Evolutionary conservation across 2,113 vertebrate species (phyloP).

Genomic region (Thomomys bottae): DNA sequence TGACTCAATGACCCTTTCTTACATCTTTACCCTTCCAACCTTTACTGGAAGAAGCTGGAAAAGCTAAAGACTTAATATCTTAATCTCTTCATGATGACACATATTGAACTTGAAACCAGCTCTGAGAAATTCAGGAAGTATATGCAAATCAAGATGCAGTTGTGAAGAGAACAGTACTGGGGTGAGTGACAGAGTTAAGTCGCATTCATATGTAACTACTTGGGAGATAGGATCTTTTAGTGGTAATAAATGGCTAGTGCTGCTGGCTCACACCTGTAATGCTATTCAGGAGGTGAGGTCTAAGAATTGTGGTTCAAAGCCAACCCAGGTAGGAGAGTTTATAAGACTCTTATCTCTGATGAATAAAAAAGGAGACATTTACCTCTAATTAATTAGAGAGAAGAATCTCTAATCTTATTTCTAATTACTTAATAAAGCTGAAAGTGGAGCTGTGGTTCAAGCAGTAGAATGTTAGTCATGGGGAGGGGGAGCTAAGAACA

Average conservation of each 20-base stretch:
- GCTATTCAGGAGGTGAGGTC: no score
- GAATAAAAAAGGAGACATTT: no score
- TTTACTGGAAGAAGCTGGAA: not conserved
- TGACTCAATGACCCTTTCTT: not conserved
- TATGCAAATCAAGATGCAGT: not conserved
- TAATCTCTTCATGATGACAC: not conserved
- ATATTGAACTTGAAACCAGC: not conserved
- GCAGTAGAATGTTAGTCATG: no score
- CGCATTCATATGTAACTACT: not conserved
- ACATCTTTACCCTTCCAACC: not conserved
- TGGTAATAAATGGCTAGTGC: not conserved
- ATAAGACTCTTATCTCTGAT: no score
- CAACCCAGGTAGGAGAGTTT: no score
- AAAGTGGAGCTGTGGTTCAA: no score
- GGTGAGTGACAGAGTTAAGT: not conserved
- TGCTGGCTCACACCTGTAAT: no score
- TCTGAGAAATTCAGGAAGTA: not conserved
- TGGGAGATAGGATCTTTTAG: not conserved
- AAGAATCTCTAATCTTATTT: no score
- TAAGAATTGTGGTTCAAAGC: no score
- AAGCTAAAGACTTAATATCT: not conserved
- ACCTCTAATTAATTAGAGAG: no score
- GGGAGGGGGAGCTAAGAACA: no score
- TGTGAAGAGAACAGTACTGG: not conserved
- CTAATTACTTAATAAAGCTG: no score